phyloP scores from a whole-genome alignment of 2,888 invertebrate species.

The Ectemnius lituratus region DNA sequence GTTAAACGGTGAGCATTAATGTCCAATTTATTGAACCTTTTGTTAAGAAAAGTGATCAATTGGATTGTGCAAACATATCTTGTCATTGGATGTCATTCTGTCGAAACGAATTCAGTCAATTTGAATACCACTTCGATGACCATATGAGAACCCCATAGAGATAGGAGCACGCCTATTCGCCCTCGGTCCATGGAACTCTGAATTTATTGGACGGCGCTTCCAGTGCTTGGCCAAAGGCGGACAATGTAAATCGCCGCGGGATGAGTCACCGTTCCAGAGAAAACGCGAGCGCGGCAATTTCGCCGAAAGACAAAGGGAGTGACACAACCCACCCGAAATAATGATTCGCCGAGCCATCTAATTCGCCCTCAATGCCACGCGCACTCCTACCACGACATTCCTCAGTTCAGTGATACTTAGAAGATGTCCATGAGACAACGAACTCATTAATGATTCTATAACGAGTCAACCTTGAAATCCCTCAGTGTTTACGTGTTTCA shows the following conservation, averaged over 20 bases:
- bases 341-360: slow-evolving; percentile 42
- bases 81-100: too few relatives aligned
- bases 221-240: slow-evolving; percentile 9
- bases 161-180: too few relatives aligned
- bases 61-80: too few relatives aligned
- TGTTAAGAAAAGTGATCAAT: too few relatives aligned
- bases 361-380: slow-evolving; percentile 38
- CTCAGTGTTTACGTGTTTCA: too few relatives aligned
- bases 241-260: slow-evolving; percentile 33
- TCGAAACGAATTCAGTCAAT: too few relatives aligned
- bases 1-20: too few relatives aligned
- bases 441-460: too few relatives aligned
- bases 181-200: neutral
- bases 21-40: too few relatives aligned
- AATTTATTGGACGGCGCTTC: slow-evolving; percentile 1
- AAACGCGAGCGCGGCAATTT: slow-evolving; percentile 27
- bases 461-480: too few relatives aligned
- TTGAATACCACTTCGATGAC: neutral
- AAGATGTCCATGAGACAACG: neutral
- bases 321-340: slow-evolving; percentile 54
- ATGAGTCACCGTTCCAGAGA: slow-evolving; percentile 44
- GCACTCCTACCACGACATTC: slow-evolving; percentile 19
- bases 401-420: neutral
- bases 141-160: too few relatives aligned
- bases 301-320: slow-evolving; percentile 31